Base-by-base conservation (phyloP, 2,888 invertebrate species). In the Ophion ventricosus region DNA sequence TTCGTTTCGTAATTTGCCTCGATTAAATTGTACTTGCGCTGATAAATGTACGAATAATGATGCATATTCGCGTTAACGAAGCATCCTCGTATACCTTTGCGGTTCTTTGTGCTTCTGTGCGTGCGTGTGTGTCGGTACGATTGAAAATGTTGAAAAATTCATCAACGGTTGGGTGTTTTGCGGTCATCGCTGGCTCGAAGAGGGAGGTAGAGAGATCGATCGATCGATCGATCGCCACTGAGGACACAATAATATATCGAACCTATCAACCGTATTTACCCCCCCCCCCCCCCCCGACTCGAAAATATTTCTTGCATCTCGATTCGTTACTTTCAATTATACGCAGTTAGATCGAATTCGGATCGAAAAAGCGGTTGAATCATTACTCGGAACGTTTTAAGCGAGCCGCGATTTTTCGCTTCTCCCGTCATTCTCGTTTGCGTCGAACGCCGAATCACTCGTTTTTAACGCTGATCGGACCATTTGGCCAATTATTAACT, bases 111-210 rank as follows among this genome's bases (percentile, higher is more conserved):
- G 14, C 5, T 26, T 54, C 14, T 54, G 49, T 49, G 49, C 7
- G 49, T 49, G 49, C 7, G 49, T 49, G 49, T 49, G 54, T 54
- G 54, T 54, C 17, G n/a, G 8, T 59, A 59, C 59, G 23, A n/a
- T 59, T 40, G 57, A 59, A 59, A 23, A 25, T 23, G 20, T 43
- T 59, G 83, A 59, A 25, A 81, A 84, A 86, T 86, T 86, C 80
- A 84, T 82, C 77, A 84, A 76, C 70, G 67, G 82, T 84, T 84
- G 75, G 56, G 67, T 73, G 70, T 77, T 84, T 86, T 82, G 80
- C 75, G 83, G 80, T 84, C 77, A 74, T 66, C 35, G 66, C 61
- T 43, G 57, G 25, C 56, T 74, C 56, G 5, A 72, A 75, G 57
- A 69, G 43, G 57, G 14, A 67, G 61, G 20, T 17, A 67, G 20